Evolutionary conservation across 2,797 vertebrate genomes (phyloP), one percentile per base, ranked within the genome.

Genomic region (Poeciliopsis paucimaculata): DNA sequence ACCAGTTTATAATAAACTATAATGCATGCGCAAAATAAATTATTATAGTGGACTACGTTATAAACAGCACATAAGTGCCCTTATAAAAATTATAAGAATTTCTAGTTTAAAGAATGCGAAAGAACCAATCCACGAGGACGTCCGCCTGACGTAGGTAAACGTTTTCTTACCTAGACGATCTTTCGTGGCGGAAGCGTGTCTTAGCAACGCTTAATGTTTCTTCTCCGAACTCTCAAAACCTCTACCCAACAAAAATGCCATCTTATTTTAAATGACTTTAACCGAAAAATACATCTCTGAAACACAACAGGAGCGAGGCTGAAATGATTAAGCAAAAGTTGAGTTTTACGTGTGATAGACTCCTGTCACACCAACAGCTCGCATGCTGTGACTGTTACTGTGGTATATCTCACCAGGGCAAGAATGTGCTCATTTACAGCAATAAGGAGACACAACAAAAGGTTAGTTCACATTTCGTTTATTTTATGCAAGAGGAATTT

Each of bases 301-400:
- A 41, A 43, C 66, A 70, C 4, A 68, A 23, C 62, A 26, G 43
- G 23, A 23, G 23, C 2, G 51, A 49, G 23, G 53, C 16, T 55
- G 39, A 78, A 64, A 78, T 87, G 89, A 78, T 95, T 13, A 72
- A 20, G 10, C 92, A 96, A 74, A 94, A 84, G 77, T 82, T 94
- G n/a, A 73, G 66, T 66, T 34, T 94, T 62, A 75, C 73, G 5
- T 92, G 87, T 82, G 92, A 90, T 5, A 68, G 71, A 64, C 73
- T 85, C 1, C 31, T 88, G 28, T 93, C 93, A 2, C 92, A 94
- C 36, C 73, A 80, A 72, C 95, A 95, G 85, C 86, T 95, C 16
- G 92, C 94, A 16, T 95, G 94, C 81, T 94, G 93, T 77, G 76
- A 45, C 4, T 88, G 88, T 8, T 85, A 92, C 20, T 94, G 83